Conservation (phyloP, 2,797 vertebrate genomes). For the Oreonectes daqikongensis region DNA sequence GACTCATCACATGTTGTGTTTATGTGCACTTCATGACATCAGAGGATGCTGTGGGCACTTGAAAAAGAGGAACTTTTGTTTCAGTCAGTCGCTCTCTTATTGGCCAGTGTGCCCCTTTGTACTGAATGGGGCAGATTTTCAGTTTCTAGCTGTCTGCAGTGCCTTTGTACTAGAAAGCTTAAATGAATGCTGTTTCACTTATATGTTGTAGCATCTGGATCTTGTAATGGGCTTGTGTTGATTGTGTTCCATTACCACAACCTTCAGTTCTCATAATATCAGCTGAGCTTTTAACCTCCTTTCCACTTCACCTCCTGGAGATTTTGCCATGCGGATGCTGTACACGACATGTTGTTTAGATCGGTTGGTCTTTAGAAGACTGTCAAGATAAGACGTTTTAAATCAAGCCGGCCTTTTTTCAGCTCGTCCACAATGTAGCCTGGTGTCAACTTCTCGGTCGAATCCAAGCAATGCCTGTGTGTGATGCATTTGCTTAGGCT, state of each 20-base stretch:
- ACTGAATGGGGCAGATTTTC: constrained; percentile 4
- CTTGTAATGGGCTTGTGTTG: constrained; percentile 37
- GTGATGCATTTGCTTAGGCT: constrained; percentile 62
- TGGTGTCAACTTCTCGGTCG: constrained; percentile 45
- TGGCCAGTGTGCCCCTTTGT: not conserved
- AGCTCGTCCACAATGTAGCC: constrained; percentile 48
- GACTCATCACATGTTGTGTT: constrained; percentile 21
- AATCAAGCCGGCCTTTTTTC: constrained; percentile 47
- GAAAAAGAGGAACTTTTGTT: constrained; percentile 3
- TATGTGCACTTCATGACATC: constrained; percentile 39
- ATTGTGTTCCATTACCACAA: constrained; percentile 42
- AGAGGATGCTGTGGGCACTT: constrained; percentile 14
- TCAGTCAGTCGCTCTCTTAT: constrained; percentile 19
- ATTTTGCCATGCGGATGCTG: not conserved
- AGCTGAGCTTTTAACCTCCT: constrained; percentile 38
- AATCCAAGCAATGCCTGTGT: constrained; percentile 54
- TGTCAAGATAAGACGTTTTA: constrained; percentile 52
- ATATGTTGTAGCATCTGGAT: constrained; percentile 50
- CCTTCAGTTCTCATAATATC: constrained; percentile 42
- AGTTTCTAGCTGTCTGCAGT: constrained; percentile 22
- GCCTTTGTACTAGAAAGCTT: constrained; percentile 30
- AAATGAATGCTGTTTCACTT: constrained; percentile 11
- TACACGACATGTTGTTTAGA: not conserved
- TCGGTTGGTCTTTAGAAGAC: constrained; percentile 3
- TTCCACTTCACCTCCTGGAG: constrained; percentile 1